Evolutionary conservation across 2,113 vertebrate species (phyloP).

Genomic region (Promerops cafer): DNA sequence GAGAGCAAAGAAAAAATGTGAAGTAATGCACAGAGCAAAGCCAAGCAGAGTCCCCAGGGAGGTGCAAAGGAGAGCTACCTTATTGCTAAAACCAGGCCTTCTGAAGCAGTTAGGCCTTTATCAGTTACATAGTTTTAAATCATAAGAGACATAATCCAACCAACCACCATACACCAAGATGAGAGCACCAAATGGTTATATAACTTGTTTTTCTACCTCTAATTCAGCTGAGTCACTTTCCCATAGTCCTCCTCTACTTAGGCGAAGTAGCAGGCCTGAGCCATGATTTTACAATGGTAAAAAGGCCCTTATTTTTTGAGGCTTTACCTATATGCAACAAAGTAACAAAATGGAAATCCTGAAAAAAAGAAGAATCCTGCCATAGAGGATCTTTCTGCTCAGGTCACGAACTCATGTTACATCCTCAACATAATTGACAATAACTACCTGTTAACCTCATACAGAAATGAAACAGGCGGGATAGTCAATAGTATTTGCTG

Average conservation of each 20-base stretch:
- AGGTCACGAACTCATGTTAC: not conserved
- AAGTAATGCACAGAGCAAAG: not conserved
- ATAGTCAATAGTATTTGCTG: not conserved
- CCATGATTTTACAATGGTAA: not conserved
- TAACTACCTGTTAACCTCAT: not conserved
- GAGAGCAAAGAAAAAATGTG: not conserved
- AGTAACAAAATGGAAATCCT: not conserved
- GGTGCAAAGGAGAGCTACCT: no score
- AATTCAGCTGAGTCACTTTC: not conserved
- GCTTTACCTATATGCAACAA: no score
- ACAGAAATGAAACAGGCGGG: not conserved
- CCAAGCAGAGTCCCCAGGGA: rapidly evolving
- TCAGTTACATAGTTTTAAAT: not conserved
- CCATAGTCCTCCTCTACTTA: not conserved
- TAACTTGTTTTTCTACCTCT: not conserved
- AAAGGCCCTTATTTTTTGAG: not conserved
- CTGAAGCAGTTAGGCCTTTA: no score
- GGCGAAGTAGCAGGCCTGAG: no score
- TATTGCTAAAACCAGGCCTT: not conserved
- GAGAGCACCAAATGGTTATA: no score
- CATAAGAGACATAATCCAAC: not conserved
- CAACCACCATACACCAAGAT: rapidly evolving
- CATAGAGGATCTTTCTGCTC: not conserved
- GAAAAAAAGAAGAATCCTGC: not conserved
- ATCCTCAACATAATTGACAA: not conserved